A percentile compares a stretch with the other conserved stretches of the same genome.
Evolutionary conservation across 1,140 invertebrate species (phyloP).

Genomic region (Berghia stephanieae): DNA sequence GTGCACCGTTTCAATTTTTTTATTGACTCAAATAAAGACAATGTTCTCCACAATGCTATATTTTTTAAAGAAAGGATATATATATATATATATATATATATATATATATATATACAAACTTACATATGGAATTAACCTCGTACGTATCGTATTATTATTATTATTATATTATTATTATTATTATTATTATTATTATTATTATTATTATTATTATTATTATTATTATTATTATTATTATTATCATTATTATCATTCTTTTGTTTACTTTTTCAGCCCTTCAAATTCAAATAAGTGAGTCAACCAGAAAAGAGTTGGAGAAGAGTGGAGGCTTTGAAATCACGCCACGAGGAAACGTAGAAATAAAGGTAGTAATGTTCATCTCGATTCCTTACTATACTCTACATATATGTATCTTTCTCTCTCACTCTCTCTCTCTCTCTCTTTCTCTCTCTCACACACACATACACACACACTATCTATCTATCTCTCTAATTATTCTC

Average conservation of each 20-base stretch:
- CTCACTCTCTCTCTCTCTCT: no score
- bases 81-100: conserved; percentile 12
- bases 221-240: neutral
- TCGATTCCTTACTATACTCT: no score
- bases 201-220: neutral
- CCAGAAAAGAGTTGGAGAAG: neutral
- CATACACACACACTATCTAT: no score
- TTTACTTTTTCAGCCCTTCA: conserved; percentile 13
- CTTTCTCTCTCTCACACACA: no score
- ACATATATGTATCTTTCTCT: no score
- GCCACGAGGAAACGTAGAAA: conserved; percentile 18
- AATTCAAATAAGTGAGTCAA: conserved; percentile 24
- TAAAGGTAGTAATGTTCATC: no score
- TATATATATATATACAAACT: neutral
- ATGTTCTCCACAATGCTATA: no score
- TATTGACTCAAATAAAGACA: no score
- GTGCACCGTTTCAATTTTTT: no score
- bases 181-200: neutral
- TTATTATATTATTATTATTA: neutral
- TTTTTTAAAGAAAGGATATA: no score
- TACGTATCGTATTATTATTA: no score
- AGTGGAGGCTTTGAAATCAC: conserved; percentile 3
- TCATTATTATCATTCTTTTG: neutral
- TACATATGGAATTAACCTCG: neutral
- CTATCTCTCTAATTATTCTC: no score